Conservation (phyloP, 1,140 invertebrate genomes). For the Caenorhabditis briggsae region DNA sequence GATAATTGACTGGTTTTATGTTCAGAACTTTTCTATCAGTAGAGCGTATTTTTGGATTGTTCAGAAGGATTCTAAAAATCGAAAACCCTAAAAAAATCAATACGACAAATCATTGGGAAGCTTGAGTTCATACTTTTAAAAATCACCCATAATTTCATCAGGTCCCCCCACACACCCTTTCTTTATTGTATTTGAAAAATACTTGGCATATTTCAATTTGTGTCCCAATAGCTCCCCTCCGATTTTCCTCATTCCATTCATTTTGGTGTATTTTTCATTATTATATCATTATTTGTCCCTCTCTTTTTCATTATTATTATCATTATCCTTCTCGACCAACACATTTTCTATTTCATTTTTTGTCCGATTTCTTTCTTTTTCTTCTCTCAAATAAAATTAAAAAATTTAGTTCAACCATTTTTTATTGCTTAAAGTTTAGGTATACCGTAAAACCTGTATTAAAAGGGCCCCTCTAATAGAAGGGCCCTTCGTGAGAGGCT, state of each 20-base stretch:
- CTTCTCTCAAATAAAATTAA: neutral
- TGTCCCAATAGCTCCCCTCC: neutral
- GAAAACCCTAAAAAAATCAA: neutral
- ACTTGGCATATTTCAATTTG: neutral
- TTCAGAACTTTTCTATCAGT: neutral
- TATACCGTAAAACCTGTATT: too few species aligned
- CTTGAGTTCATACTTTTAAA: neutral
- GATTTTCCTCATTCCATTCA: neutral
- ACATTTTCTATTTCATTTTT: neutral
- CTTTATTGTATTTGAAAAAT: constrained; percentile 43
- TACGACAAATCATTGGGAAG: constrained; percentile 7
- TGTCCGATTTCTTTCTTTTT: neutral
- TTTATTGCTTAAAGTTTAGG: neutral
- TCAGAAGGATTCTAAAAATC: too few species aligned
- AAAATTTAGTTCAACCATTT: neutral
- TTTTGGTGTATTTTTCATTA: neutral
- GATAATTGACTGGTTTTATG: too few species aligned
- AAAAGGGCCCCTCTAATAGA: too few species aligned
- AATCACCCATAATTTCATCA: neutral
- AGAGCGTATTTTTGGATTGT: too few species aligned
- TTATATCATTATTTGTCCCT: neutral
- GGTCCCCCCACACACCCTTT: neutral
- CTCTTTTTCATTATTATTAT: neutral
- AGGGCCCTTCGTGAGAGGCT: too few species aligned
- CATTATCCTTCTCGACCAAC: neutral